A percentile compares a stretch with the other conserved stretches of the same genome.
Conservation (phyloP, 2,888 invertebrate genomes). For the Entomobrya proxima region DNA sequence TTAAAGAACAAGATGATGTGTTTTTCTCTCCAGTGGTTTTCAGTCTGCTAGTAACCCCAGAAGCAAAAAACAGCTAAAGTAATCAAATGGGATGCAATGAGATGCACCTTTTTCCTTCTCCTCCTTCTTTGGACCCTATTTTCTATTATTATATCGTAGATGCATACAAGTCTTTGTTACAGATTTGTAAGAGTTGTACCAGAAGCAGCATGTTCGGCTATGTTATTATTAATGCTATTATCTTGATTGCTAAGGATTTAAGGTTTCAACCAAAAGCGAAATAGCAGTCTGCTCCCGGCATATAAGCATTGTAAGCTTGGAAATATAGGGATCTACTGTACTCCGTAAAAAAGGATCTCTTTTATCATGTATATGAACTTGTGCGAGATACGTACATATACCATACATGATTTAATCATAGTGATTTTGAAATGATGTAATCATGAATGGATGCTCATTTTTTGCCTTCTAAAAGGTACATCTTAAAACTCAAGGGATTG, state of each 20-base stretch:
- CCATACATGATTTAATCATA: background rate
- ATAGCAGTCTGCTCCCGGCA: conserved; percentile 52
- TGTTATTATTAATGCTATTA: conserved; percentile 59
- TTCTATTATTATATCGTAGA: background rate
- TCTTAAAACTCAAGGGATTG: conserved; percentile 13
- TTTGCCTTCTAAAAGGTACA: conserved; percentile 1
- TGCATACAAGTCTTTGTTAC: background rate
- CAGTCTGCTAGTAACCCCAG: conserved; percentile 59
- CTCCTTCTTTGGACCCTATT: background rate
- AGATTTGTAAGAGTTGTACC: conserved; percentile 1
- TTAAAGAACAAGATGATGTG: conserved; percentile 45
- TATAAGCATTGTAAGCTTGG: background rate
- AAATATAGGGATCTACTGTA: conserved; percentile 25
- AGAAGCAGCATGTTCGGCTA: conserved; percentile 20
- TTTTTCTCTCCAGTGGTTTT: conserved; percentile 60
- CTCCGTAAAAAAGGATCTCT: conserved; percentile 20
- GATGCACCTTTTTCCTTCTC: conserved; percentile 54
- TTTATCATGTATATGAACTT: background rate
- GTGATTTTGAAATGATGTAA: background rate
- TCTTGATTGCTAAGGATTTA: conserved; percentile 49
- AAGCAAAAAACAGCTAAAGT: conserved; percentile 49
- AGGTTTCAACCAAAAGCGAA: conserved; percentile 54
- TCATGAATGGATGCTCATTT: conserved; percentile 26
- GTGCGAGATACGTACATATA: background rate
- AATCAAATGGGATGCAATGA: conserved; percentile 36